Percentiles rank a stretch among this genome's conserved stretches.
These are phyloP conservation scores for Calidris pygmaea DNA, from an alignment of 2,113 vertebrate species.

Conservation along the genomic window DNA sequence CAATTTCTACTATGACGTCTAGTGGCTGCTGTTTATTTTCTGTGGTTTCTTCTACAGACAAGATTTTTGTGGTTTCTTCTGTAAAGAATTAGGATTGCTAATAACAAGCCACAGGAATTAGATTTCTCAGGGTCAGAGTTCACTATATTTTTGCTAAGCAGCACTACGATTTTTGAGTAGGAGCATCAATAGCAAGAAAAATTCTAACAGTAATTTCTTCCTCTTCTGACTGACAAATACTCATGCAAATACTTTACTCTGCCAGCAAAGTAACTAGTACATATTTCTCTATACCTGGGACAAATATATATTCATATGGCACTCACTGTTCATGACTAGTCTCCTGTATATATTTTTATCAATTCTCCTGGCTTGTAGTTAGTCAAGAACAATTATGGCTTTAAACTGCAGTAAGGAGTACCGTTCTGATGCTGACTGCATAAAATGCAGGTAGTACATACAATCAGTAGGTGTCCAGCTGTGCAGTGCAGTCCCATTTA, in stretches of 20 bases:
- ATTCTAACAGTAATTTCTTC: not conserved
- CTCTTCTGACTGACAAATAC: not conserved
- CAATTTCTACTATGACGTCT: slow-evolving; percentile 17
- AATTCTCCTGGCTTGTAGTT: not conserved
- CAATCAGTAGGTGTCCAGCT: not conserved
- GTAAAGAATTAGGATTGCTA: slow-evolving; percentile 14
- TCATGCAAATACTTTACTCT: not conserved
- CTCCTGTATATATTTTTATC: not conserved
- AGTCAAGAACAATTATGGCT: not conserved
- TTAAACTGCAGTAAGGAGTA: not conserved
- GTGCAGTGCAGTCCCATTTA: not conserved
- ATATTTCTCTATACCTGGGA: not conserved
- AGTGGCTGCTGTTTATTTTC: slow-evolving; percentile 7
- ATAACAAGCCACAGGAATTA: slow-evolving; percentile 16
- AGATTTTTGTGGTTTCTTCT: slow-evolving; percentile 38
- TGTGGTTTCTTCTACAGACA: not conserved
- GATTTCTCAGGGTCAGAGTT: slow-evolving; percentile 12
- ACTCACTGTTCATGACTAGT: not conserved
- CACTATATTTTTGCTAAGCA: not conserved
- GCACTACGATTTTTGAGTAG: not conserved
- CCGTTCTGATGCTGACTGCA: not conserved
- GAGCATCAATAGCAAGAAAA: not conserved
- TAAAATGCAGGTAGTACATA: not conserved
- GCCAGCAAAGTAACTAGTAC: not conserved
- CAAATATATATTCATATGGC: not conserved